Evolutionary conservation across 1,140 invertebrate genomes (phyloP).

Genomic region (Pantala flavescens): DNA sequence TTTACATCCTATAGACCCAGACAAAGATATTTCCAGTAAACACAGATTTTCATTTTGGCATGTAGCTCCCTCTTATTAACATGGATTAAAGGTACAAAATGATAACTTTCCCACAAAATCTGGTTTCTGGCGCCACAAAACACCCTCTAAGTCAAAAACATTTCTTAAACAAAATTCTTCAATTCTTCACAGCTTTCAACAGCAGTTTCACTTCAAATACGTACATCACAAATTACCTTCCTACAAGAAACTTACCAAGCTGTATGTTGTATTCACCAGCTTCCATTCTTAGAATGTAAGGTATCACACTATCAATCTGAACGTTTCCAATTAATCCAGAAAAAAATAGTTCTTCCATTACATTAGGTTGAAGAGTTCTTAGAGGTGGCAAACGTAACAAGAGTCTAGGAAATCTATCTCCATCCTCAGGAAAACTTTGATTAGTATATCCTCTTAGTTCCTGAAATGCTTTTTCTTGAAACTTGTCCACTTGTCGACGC

Average conservation of each 20-base stretch:
- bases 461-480: constrained; percentile 62
- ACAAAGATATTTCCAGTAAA: no score
- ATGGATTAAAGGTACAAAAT: no score
- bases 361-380: constrained; percentile 59
- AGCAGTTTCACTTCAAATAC: no score
- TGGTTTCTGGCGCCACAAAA: no score
- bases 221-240: no score
- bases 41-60: no score
- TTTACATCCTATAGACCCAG: no score
- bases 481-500: constrained; percentile 44
- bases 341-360: constrained; percentile 89
- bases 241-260: constrained; percentile 15
- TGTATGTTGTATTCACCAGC: constrained; percentile 32
- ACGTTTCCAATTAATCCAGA: constrained; percentile 83
- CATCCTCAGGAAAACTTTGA: constrained; percentile 38
- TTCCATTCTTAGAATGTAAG: constrained; percentile 79
- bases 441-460: constrained; percentile 52
- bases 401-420: constrained; percentile 52
- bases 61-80: no score
- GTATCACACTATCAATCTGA: constrained; percentile 84
- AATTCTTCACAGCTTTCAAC: no score
- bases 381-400: constrained; percentile 66
- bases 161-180: no score
- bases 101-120: no score
- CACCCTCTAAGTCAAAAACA: no score